Base-by-base conservation (phyloP, 2,113 vertebrate genomes). In the Oncorhynchus nerka region DNA sequence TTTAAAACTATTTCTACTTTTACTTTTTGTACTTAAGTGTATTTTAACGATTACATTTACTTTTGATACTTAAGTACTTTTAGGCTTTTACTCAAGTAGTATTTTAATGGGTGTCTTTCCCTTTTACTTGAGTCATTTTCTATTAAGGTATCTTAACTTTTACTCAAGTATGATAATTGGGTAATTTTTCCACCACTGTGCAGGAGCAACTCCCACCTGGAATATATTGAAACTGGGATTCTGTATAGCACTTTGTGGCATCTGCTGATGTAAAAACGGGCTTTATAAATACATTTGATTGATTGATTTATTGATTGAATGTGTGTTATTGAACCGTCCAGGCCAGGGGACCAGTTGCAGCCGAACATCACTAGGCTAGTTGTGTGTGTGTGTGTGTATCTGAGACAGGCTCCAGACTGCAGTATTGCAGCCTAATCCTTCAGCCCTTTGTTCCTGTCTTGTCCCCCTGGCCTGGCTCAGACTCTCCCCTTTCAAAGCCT, bases 301-400 rank as follows among this genome's bases (percentile, higher is more conserved):
- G 34, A 34, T 34, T 7, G 34, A 34, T 34, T 34, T 1, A 34
- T 34, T 34, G 6, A 34, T 34, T 34, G 34, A 34, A 62, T 62
- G 59, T 22, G 59, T 62, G n/a, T 20, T 62, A 62, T n/a, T 62
- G 16, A 9, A 62, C 13, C n/a, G 59, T 55, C 51, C 51, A 55
- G 51, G 39, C 5, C 24, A 32, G 28, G 13, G 1, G 65, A 68
- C 6, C 30, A 19, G 67, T n/a, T 2, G 73, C 67, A 75, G 69
- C 68, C 72, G 4, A 51, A 49, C 45, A 57, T 68, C 73, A n/a
- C 67, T n/a, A 48, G 78, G 79, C 49, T 30, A 30, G 81, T 85
- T 84, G 83, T 90, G 87, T 91, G 9, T 70, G 87, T 93, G 88
- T 91, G 87, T 93, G 88, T 91, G 88, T 85, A 85, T 79, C 84